Conservation (phyloP, 1,140 invertebrate species). For the Bombus vancouverensis region DNA sequence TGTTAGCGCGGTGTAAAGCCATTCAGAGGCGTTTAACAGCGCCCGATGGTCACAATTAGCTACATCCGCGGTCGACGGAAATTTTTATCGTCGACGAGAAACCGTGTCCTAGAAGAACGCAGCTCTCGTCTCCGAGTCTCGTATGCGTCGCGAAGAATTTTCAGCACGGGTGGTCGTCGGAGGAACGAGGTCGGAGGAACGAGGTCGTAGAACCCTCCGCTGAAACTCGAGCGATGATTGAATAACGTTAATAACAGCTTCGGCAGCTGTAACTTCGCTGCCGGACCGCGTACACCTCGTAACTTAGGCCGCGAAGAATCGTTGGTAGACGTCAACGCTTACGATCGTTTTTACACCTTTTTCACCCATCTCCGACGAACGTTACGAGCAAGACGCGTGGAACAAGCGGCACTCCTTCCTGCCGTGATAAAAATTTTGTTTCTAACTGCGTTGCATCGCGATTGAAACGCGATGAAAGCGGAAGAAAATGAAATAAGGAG, state of each 20-base stretch:
- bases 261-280: conserved; percentile 53
- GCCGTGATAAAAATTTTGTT: conserved; percentile 26
- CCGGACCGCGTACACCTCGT: conserved; percentile 26
- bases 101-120: not conserved
- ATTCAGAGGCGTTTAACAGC: conserved; percentile 14
- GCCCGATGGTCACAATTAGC: not conserved
- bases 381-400: not conserved
- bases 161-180: conserved; percentile 18
- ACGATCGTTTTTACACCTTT: conserved; percentile 20
- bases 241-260: conserved; percentile 74
- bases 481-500: not conserved
- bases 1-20: not conserved
- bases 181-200: not conserved
- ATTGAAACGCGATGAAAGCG: conserved; percentile 16
- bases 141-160: not conserved
- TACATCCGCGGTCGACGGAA: not conserved
- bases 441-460: conserved; percentile 5
- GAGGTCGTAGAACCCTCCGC: conserved; percentile 20
- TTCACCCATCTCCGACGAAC: too few species aligned
- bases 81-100: not conserved
- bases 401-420: conserved; percentile 36
- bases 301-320: conserved; percentile 23
- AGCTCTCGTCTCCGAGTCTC: not conserved
- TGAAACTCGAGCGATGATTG: conserved; percentile 66
- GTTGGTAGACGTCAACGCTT: not conserved